A percentile compares a stretch with the other conserved stretches of the same genome.
Conservation (phyloP, 2,113 vertebrate species). For the Dasypus novemcinctus region DNA sequence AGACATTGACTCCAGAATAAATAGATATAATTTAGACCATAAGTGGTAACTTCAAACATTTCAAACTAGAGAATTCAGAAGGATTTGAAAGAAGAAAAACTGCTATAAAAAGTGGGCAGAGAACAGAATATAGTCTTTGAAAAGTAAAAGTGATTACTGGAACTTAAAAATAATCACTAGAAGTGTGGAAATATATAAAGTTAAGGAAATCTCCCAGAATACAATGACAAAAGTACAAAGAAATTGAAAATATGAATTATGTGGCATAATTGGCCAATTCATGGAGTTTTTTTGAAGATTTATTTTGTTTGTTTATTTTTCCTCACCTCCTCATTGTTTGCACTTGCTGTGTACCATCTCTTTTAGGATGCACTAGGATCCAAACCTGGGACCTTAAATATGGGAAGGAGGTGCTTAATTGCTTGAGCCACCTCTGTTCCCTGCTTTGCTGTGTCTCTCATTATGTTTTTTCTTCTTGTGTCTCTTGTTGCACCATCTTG, state of each 20-base stretch:
- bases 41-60: neutral
- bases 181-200: neutral
- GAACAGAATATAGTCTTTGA: neutral
- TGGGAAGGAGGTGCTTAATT: too few species aligned
- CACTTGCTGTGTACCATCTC: too few species aligned
- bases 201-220: neutral
- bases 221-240: neutral
- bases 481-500: too few species aligned
- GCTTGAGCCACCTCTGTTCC: too few species aligned
- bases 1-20: neutral
- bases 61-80: neutral
- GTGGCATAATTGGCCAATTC: neutral
- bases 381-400: too few species aligned
- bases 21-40: neutral
- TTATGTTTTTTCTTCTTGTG: too few species aligned
- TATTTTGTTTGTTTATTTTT: too few species aligned
- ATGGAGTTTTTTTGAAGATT: too few species aligned
- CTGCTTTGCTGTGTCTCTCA: too few species aligned
- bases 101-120: neutral
- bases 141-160: neutral
- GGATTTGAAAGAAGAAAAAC: neutral
- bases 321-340: too few species aligned
- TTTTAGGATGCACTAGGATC: too few species aligned
- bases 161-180: neutral
- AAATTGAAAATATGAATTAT: neutral